A percentile compares a stretch with the other conserved stretches of the same genome.
Conservation (phyloP, 2,113 vertebrate genomes). For the Lycocorax pyrrhopterus region DNA sequence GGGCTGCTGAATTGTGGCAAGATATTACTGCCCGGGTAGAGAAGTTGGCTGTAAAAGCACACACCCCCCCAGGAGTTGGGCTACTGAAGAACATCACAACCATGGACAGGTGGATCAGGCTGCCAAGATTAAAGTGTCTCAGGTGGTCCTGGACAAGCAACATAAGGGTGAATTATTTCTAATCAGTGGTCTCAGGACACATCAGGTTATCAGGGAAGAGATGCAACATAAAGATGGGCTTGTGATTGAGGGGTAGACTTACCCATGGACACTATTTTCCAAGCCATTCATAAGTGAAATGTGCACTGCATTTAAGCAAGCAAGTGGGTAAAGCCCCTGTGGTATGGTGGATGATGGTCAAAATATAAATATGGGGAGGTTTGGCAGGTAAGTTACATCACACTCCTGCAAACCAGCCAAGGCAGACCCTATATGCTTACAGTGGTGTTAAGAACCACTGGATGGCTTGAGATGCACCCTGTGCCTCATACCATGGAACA, state of each 20-base stretch:
- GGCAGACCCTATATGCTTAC: accelerated
- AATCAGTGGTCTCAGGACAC: neutral
- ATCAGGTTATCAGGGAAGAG: neutral
- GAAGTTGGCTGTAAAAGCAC: neutral
- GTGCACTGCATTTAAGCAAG: neutral
- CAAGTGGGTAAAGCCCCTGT: neutral
- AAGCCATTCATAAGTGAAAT: neutral
- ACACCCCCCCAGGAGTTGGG: accelerated
- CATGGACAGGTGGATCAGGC: neutral
- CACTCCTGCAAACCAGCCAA: accelerated
- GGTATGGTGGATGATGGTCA: accelerated
- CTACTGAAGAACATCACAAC: neutral
- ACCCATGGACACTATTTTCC: neutral
- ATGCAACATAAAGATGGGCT: neutral
- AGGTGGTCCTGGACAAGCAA: neutral
- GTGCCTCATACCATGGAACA: neutral
- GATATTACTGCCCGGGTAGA: neutral
- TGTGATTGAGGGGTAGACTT: neutral
- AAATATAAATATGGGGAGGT: neutral
- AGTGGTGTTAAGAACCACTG: neutral
- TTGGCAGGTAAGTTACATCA: neutral
- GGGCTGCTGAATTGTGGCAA: neutral
- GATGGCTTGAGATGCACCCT: too few species aligned
- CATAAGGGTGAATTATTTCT: neutral
- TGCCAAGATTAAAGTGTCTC: neutral